Evolutionary conservation across 1,140 invertebrate species (phyloP), one percentile per base, ranked within the genome.

Genomic region (Caenorhabditis tropicalis): DNA sequence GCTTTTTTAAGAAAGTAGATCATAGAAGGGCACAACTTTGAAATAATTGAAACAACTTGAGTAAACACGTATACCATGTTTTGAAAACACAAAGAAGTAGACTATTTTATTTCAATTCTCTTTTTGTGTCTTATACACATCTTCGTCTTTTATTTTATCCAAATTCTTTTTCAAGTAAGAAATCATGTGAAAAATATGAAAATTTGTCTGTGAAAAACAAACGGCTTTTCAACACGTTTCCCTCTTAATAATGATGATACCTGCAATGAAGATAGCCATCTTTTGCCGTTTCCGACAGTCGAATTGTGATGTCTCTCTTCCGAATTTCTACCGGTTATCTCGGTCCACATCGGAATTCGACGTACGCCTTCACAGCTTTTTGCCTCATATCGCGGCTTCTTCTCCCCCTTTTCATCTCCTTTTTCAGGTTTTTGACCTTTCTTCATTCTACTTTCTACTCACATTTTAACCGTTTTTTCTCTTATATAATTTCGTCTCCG

Each of bases 261-360:
- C 33, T 46, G 24, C 19, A 56, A 12, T 74, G 29, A 12, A 43
- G 65, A 74, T 74, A 74, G 33, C 15, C 36, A 74, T 74, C 65
- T 65, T 65, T 74, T 74, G 43, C 24, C 65, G 36, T 46, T 74
- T 74, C 65, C 65, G 65, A 74, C 65, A 74, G n/a, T 24, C 29
- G 12, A 43, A 74, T 74, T 74, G 36, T 74, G 65, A 74, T 46
- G 36, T 74, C 65, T 74, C 31, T 65, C 36, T 74, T 74, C 36
- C 65, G 65, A 43, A 33, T 36, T 19, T 43, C 29, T 29, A 24
- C 65, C 65, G 65, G 65, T 43, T 74, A 74, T 74, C 33, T 74
- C 65, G 65, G 65, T 74, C 65, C 65, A 74, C 65, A 74, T 74
- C 65, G 65, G 65, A 74, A 74, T 74, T 74, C n/a, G 33, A 74